These are phyloP conservation scores for Atlantisia rogersi DNA, from an alignment of 2,113 vertebrate genomes.

Conservation along the genomic window DNA sequence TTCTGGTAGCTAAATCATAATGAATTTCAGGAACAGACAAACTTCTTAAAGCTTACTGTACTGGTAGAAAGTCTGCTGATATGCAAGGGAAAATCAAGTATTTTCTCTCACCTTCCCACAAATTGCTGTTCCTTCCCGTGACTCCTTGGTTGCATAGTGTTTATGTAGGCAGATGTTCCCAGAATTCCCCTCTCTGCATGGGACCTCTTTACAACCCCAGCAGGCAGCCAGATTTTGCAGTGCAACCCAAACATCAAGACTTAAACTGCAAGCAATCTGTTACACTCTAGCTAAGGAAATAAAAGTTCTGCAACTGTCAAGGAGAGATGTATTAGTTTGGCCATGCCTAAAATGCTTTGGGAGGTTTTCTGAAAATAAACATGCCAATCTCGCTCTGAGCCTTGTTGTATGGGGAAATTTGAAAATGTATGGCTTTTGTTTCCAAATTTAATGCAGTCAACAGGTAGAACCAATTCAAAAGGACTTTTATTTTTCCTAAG, in stretches of 20 bases:
- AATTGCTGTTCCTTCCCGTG: not conserved
- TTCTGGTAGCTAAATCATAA: not conserved
- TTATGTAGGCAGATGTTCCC: conserved; percentile 55
- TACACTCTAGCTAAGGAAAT: conserved; percentile 54
- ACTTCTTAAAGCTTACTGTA: not conserved
- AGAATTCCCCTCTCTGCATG: conserved; percentile 51
- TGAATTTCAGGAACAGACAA: not conserved
- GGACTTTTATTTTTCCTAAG: not conserved
- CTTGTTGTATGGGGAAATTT: not conserved
- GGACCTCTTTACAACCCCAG: conserved; percentile 60
- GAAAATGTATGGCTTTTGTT: conserved; percentile 35
- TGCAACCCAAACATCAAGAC: conserved; percentile 25
- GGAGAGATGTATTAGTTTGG: conserved; percentile 54
- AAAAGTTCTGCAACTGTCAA: conserved; percentile 58
- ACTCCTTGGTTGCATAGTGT: conserved; percentile 20
- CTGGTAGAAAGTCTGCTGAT: not conserved
- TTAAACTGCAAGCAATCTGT: conserved; percentile 51
- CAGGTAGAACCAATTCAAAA: conserved; percentile 44
- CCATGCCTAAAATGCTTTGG: conserved; percentile 43
- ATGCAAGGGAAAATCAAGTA: not conserved
- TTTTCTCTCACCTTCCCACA: conserved; percentile 21
- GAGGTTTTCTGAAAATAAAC: conserved; percentile 61
- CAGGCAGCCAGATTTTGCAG: conserved; percentile 56
- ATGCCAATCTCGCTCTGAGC: conserved; percentile 8
- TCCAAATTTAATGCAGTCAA: conserved; percentile 26